A percentile compares a stretch with the other conserved stretches of the same genome.
Conservation (phyloP, 2,797 vertebrate genomes). For the Luscinia megarhynchos region DNA sequence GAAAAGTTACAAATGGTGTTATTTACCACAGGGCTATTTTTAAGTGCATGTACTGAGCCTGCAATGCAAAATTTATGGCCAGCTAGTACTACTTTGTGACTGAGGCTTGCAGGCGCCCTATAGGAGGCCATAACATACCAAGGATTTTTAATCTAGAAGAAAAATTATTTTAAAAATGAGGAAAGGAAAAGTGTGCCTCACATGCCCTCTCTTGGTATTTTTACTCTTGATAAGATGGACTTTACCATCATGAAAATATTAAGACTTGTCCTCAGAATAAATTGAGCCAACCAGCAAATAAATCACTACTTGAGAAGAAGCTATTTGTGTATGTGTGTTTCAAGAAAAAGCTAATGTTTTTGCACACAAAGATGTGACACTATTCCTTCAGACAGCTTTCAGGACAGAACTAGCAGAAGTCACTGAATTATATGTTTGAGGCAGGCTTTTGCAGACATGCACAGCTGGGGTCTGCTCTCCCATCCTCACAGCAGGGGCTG, state of each 20-base stretch:
- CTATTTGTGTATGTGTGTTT: not conserved
- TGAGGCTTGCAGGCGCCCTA: not conserved
- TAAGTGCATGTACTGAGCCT: not conserved
- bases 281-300: not conserved
- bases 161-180: not conserved
- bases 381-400: not conserved
- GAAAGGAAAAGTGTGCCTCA: not conserved
- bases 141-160: not conserved
- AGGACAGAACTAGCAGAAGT: not conserved
- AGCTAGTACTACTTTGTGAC: not conserved
- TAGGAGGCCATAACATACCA: not conserved
- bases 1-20: constrained; percentile 7
- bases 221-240: not conserved
- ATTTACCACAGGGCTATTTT: constrained; percentile 24
- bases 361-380: not conserved
- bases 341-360: not conserved
- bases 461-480: not conserved
- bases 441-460: not conserved
- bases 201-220: not conserved
- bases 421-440: not conserved
- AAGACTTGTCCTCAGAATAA: not conserved
- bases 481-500: not conserved
- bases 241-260: not conserved
- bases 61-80: not conserved
- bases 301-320: not conserved